Base-by-base conservation (phyloP, 2,113 vertebrate genomes). In the Oryzias curvinotus region DNA sequence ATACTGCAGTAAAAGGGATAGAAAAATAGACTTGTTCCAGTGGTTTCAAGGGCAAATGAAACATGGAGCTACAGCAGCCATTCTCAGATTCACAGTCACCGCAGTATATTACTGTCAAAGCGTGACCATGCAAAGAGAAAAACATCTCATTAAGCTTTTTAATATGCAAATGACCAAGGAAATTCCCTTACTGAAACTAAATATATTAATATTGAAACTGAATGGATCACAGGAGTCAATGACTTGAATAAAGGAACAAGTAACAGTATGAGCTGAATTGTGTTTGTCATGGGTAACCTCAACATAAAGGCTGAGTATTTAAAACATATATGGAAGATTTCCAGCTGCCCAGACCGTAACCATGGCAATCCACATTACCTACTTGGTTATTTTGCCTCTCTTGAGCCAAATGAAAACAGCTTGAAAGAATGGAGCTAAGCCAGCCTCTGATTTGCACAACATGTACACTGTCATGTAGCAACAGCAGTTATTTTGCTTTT, bases 321-420 rank as follows among this genome's bases (percentile, higher is more conserved):
- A 58, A 49, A 50, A 70, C 62, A 77, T 65, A 65, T 65, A 71
- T 63, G 72, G 65, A 75, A 63, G 21, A 56, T 67, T 69, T 75
- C 42, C 88, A 86, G 52, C 61, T 54, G 66, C 3, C 62, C 80
- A 79, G 75, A 77, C 71, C 63, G 86, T 83, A 86, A 84, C 83
- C 86, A 89, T 89, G 84, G 75, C 43, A 71, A 87, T 86, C 62
- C 47, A 75, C 83, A 75, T 81, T 74, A 81, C 68, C 75, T 77
- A 68, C 72, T 75, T 65, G 72, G 68, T 84, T 80, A 74, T 76
- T 80, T 78, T 68, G 68, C 71, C 65, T 47, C 58, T 83, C 57
- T 62, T 25, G 57, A 73, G 75, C 71, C 71, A 80, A 81, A 78
- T 53, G 25, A 86, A 81, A 82, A 78, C 81, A 79, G 74, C 69